Evolutionary conservation across 1,140 invertebrate genomes (phyloP).

Genomic region (Camponotus floridanus): DNA sequence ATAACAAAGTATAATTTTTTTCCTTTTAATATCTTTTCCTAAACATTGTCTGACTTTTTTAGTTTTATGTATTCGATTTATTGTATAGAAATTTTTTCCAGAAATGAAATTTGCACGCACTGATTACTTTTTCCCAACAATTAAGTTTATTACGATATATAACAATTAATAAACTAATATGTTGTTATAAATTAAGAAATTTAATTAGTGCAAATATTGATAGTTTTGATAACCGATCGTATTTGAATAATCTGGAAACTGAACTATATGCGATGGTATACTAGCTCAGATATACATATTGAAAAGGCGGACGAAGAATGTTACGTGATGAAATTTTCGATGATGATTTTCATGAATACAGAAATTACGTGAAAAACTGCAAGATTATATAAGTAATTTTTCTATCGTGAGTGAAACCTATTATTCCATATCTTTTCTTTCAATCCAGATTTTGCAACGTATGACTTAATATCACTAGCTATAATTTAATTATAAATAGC

Average conservation of each 20-base stretch:
- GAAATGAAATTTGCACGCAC: neutral
- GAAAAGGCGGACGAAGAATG: conserved; percentile 1
- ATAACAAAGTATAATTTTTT: neutral
- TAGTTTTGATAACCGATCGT: neutral
- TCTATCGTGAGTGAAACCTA: conserved; percentile 20
- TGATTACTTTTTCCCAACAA: neutral
- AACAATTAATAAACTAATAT: neutral
- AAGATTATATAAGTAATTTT: conserved; percentile 32
- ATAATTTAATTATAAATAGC: neutral
- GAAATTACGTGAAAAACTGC: conserved; percentile 27
- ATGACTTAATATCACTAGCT: neutral
- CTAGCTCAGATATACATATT: conserved; percentile 29
- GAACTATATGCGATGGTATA: conserved; percentile 25
- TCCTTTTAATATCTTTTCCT: neutral
- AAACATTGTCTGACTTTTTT: neutral
- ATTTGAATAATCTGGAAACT: conserved; percentile 29
- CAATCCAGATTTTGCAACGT: neutral
- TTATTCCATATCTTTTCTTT: neutral
- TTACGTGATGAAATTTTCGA: conserved; percentile 19
- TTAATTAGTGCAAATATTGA: neutral
- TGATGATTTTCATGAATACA: conserved; percentile 11
- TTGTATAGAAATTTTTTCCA: neutral
- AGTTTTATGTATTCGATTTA: neutral
- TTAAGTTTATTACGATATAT: neutral
- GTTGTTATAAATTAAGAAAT: neutral